Base-by-base conservation (phyloP, 2,888 invertebrate species). In the Hyposoter dolosus region DNA sequence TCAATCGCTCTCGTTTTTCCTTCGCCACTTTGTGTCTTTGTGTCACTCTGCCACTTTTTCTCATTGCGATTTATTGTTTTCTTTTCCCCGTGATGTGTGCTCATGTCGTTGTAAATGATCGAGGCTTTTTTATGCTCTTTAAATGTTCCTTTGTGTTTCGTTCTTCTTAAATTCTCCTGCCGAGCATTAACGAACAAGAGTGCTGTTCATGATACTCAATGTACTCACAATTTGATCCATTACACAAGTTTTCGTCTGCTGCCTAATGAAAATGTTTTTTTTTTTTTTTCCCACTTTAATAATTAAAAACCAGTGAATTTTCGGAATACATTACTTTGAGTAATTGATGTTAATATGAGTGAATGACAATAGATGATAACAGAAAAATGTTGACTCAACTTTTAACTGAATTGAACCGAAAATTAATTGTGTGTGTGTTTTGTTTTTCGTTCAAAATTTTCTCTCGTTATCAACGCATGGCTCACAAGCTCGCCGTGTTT, bases 101-200 rank as follows among this genome's bases (percentile, higher is more conserved):
- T 28, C 10, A 23, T 72, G 53, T 72, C n/a, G 28, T 15, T 60
- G 60, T 60, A 28, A 35, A 53, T 74, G 7, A 80, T 19, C 71
- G 65, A 43, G 65, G 71, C 68, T 74, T 77, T 65, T 66, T 50
- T 60, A 45, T 69, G 74, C 78, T 69, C 28, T 12, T 53, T 12
- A 15, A 79, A 56, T 12, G 12, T 45, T 56, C 23, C 28, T 17
- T 60, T 17, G 19, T 32, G 43, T 56, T 69, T 65, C 63, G 45
- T 71, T 75, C 45, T 66, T 90, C 89, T 90, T 92, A 91, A 91
- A 93, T 91, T 93, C 91, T 91, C 90, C 81, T 78, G 79, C 80
- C 78, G 86, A 90, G 90, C 90, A 69, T 66, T 69, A 75, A 63
- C 75, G 50, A 66, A 76, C 53, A 65, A 45, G 65, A 74, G 19